Evolutionary conservation across 2,113 vertebrate species (phyloP), one percentile per base, ranked within the genome.

Genomic region (Labrus mixtus): DNA sequence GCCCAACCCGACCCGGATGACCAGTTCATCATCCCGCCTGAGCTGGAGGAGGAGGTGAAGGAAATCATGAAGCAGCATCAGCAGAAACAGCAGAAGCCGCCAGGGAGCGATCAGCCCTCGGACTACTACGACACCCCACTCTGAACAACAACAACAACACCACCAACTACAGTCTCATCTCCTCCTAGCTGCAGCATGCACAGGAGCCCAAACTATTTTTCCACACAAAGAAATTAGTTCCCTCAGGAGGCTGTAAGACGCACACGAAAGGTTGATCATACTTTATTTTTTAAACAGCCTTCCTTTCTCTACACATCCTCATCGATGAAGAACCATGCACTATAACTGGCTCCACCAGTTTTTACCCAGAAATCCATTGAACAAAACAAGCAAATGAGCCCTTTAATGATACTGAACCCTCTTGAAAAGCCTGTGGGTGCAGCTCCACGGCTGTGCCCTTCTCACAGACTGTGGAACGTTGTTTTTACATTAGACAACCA

Each of bases 31-130:
- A 96, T 99, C 74, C 98, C 98, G 0, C 98, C 98, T 0, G 98
- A 99, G 91, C 95, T 99, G 39, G 98, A 99, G 81, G 98, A 99
- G 86, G 98, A 99, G 77, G 98, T 99, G 58, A 98, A 96, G 85
- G 97, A 99, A 87, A 97, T 99, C 59, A 99, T 99, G 96, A 99
- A 97, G 74, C 97, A 99, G 77, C 98, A 98, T 88, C 97, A 97
- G 90, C 96, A 96, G 25, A 96, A 96, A 51, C 95, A 96, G 64
- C 97, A 95, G 81, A 93, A 94, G 86, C 96, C 93, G 10, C 88
- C 93, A 29, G 95, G 93, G 0, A 79, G 79, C 46, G 96, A 97
- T 56, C 96, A 95, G 69, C 94, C 96, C 69, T 91, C 94, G 6
- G 97, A 98, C 89, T 96, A 92, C 91, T 97, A 96, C 0, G 97